These are phyloP conservation scores for Aleiodes testaceus DNA, from an alignment of 2,888 invertebrate species.

Conservation along the genomic window DNA sequence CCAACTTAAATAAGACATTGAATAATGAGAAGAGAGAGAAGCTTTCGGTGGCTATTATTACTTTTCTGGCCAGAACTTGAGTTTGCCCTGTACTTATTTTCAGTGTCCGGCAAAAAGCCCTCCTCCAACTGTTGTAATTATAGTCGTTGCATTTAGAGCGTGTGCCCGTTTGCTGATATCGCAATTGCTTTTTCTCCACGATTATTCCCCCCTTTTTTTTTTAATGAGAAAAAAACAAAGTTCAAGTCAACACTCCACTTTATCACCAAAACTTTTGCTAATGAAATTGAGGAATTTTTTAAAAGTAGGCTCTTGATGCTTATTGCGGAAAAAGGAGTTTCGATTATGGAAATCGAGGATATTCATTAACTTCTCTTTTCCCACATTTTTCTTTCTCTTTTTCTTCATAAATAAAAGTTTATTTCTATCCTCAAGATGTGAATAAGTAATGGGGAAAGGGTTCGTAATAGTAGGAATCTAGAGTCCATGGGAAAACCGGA, in stretches of 20 bases:
- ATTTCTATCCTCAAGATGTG: conserved; percentile 4
- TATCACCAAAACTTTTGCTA: background rate
- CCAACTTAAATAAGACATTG: conserved; percentile 23
- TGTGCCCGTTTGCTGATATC: conserved; percentile 51
- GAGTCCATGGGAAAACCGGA: conserved; percentile 8
- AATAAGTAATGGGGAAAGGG: conserved; percentile 26
- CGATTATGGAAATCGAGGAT: background rate
- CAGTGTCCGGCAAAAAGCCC: conserved; percentile 23
- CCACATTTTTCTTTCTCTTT: background rate
- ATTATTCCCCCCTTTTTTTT: background rate
- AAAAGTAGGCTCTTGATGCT: too few species aligned
- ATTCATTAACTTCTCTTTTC: background rate
- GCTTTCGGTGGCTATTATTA: conserved; percentile 25
- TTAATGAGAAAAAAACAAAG: background rate
- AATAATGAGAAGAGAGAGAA: conserved; percentile 24
- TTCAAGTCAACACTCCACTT: background rate
- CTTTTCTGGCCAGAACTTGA: conserved; percentile 14
- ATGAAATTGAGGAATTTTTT: too few species aligned
- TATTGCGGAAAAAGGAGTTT: background rate
- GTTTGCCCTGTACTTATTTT: conserved; percentile 30
- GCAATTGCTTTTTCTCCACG: conserved; percentile 23
- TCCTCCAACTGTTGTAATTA: conserved; percentile 46
- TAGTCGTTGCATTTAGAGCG: conserved; percentile 53
- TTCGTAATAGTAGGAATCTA: conserved; percentile 24
- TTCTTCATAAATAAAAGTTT: background rate